These are phyloP conservation scores for Haemorhous mexicanus DNA, from an alignment of 2,113 vertebrate genomes.

Conservation along the genomic window DNA sequence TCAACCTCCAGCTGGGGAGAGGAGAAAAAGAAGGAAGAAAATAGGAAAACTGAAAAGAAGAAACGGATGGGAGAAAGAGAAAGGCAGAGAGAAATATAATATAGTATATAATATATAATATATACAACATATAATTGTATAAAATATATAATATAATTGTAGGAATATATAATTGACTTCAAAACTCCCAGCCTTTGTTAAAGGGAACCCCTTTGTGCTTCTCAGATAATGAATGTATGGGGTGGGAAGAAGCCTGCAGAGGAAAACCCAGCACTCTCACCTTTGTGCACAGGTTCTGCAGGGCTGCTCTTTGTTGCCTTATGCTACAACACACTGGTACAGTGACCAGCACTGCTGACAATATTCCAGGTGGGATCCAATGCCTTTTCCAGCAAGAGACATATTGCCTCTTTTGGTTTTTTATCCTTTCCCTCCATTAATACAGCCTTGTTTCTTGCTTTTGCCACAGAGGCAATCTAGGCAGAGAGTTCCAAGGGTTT, in stretches of 20 bases:
- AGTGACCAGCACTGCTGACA: neutral
- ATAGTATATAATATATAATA: neutral
- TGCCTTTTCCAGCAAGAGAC: neutral
- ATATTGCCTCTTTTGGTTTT: neutral
- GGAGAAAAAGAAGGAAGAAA: neutral
- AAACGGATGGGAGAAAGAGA: neutral
- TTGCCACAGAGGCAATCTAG: neutral
- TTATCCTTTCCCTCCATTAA: neutral
- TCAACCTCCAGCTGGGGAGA: too few relatives aligned
- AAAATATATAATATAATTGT: neutral
- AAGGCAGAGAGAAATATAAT: neutral
- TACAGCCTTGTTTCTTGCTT: neutral
- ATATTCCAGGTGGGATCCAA: neutral
- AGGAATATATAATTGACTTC: neutral
- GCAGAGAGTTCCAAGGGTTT: neutral
- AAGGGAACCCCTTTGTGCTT: neutral
- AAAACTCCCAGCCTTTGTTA: neutral
- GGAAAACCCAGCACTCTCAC: neutral
- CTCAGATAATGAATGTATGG: neutral
- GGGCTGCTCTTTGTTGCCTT: neutral
- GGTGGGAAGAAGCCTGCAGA: neutral
- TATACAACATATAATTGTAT: neutral
- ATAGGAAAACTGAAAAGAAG: neutral
- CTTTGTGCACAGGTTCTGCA: neutral
- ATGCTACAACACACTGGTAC: neutral